phyloP scores from a whole-genome alignment of 2,888 invertebrate genomes.

The Plagodis pulveraria region DNA sequence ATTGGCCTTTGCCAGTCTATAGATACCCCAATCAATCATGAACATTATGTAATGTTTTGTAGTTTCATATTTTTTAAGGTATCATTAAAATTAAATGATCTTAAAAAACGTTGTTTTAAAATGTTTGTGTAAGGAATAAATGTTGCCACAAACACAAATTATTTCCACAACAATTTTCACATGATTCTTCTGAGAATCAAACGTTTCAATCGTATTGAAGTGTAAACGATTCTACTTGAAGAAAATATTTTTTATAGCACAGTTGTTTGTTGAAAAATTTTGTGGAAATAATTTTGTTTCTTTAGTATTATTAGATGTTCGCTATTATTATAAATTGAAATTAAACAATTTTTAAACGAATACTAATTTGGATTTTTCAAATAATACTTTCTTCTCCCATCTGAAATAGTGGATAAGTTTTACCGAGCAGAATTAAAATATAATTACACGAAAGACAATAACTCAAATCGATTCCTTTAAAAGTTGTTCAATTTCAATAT shows the following conservation, averaged over 20 bases:
- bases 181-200: conserved; percentile 14
- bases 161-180: conserved; percentile 11
- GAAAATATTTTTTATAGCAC: conserved; percentile 17
- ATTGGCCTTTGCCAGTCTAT: too few species aligned
- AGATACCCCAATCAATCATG: too few species aligned
- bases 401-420: too few species aligned
- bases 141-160: conserved; percentile 4
- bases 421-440: too few species aligned
- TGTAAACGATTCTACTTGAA: conserved; percentile 4
- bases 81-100: conserved; percentile 7
- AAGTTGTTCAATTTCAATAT: neutral
- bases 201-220: conserved; percentile 14
- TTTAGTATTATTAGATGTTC: conserved; percentile 15
- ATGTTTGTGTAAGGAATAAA: conserved; percentile 7
- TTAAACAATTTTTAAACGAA: neutral
- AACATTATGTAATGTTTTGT: neutral
- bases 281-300: conserved; percentile 12
- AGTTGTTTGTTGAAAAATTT: conserved; percentile 6
- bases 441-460: too few species aligned
- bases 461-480: neutral
- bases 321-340: neutral
- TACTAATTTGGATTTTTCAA: neutral
- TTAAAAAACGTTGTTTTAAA: conserved; percentile 10
- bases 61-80: conserved; percentile 5
- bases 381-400: too few species aligned